Base-by-base conservation (phyloP, 2,888 invertebrate genomes). In the Seira musarum region DNA sequence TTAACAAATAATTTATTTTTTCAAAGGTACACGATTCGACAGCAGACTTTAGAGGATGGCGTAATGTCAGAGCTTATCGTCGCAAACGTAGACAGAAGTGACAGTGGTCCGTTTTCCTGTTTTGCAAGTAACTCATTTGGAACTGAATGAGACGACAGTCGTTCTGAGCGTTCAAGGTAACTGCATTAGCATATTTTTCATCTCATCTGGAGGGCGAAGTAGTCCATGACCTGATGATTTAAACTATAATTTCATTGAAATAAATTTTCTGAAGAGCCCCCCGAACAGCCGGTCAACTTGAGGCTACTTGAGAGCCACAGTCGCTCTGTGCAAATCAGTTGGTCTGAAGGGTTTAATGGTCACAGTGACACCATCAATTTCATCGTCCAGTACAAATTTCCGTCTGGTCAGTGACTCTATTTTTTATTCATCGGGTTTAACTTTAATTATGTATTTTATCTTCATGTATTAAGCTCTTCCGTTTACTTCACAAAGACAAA, bases 111-210 rank as follows among this genome's bases (percentile, higher is more conserved):
- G 87, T 53, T 25, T n/a, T n/a, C n/a, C n/a, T 97, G 97, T 89
- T 92, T 93, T 82, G 96, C 96, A 0, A 93, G 94, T 53, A 98
- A 97, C 89, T 92, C 94, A 68, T 97, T 95, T 88, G 98, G 97
- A 8, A 93, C 94, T 87, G 95, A n/a, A 96, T 2, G 96, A 76
- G 21, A 76, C 76, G 2, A 96, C 95, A 90, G 96, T 97, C 88
- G 96, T 96, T 89, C 94, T 97, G 93, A 96, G 97, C 85, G 94
- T 97, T 85, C 96, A 97, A n/a, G n/a, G n/a, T n/a, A n/a, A n/a
- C n/a, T n/a, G n/a, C n/a, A n/a, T n/a, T n/a, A 66, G 70, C 21
- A 53, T 21, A 1, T 63, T 65, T 70, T 69, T 65, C 77, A 70
- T 8, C 25, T 61, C 8, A 40, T 24, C 22, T 40, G 61, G 10